A percentile compares a stretch with the other conserved stretches of the same genome.
Evolutionary conservation across 2,797 vertebrate species (phyloP).

Genomic region (Acipenser ruthenus): DNA sequence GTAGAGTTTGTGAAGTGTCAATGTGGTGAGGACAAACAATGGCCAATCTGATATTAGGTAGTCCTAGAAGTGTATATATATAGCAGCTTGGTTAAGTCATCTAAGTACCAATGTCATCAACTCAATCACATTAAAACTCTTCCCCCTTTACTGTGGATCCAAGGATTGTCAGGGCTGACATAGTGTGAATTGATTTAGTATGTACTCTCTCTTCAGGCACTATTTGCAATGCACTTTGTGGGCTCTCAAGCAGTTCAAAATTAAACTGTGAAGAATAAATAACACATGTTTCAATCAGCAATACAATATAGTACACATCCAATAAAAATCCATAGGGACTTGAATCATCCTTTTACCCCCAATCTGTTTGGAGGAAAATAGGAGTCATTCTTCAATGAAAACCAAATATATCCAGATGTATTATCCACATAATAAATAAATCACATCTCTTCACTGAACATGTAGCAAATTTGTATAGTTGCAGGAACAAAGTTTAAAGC

Average conservation of each 20-base stretch:
- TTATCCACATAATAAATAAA: slow-evolving; percentile 19
- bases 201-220: slow-evolving; percentile 54
- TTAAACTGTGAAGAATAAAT: slow-evolving; percentile 63
- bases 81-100: too few relatives aligned
- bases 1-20: too few relatives aligned
- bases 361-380: slow-evolving; percentile 31
- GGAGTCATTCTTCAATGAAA: slow-evolving; percentile 39
- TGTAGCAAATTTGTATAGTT: too few relatives aligned
- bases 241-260: slow-evolving; percentile 70
- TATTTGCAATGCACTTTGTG: slow-evolving; percentile 67
- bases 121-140: slow-evolving; percentile 4
- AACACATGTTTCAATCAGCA: slow-evolving; percentile 62
- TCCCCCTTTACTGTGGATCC: slow-evolving; percentile 42
- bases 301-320: slow-evolving; percentile 52
- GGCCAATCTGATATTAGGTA: too few relatives aligned
- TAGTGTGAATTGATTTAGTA: slow-evolving; percentile 64
- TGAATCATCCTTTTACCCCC: slow-evolving; percentile 32
- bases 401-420: slow-evolving; percentile 33
- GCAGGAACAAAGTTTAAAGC: too few relatives aligned
- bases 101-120: background rate
- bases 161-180: slow-evolving; percentile 60
- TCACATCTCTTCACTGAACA: too few relatives aligned
- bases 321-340: slow-evolving; percentile 45
- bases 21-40: too few relatives aligned
- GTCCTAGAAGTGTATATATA: too few relatives aligned